Conservation (phyloP, 2,113 vertebrate species). For the Numida meleagris region DNA sequence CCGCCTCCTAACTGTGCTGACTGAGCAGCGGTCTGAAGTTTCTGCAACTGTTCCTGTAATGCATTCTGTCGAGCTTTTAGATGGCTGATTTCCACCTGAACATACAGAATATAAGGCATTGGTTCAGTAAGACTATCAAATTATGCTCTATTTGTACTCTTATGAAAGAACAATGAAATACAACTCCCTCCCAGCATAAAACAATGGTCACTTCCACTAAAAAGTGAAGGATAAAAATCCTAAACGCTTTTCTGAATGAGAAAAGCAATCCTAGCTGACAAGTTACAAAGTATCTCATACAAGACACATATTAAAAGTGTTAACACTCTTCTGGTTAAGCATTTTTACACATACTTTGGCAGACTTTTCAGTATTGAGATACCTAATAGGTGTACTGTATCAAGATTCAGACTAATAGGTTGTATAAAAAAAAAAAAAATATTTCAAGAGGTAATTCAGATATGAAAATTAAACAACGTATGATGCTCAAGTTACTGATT, state of each 20-base stretch:
- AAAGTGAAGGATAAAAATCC: background rate
- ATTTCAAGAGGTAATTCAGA: background rate
- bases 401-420: background rate
- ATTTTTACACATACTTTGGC: background rate
- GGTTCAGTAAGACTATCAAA: conserved; percentile 17
- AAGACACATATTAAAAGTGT: background rate
- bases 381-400: background rate
- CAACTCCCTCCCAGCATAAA: background rate
- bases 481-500: background rate
- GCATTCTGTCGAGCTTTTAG: conserved; percentile 92
- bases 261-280: background rate
- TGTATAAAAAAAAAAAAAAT: background rate
- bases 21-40: conserved; percentile 82
- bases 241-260: background rate
- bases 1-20: conserved; percentile 51
- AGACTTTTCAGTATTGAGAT: background rate
- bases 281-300: background rate
- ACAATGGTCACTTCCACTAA: background rate
- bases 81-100: conserved; percentile 94
- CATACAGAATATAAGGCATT: background rate
- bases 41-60: conserved; percentile 91
- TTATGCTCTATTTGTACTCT: background rate
- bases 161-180: background rate
- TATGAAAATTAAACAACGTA: background rate
- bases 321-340: background rate